Evolutionary conservation across 2,797 vertebrate genomes (phyloP), one percentile per base, ranked within the genome.

Genomic region (Bryconaethiops microstoma): DNA sequence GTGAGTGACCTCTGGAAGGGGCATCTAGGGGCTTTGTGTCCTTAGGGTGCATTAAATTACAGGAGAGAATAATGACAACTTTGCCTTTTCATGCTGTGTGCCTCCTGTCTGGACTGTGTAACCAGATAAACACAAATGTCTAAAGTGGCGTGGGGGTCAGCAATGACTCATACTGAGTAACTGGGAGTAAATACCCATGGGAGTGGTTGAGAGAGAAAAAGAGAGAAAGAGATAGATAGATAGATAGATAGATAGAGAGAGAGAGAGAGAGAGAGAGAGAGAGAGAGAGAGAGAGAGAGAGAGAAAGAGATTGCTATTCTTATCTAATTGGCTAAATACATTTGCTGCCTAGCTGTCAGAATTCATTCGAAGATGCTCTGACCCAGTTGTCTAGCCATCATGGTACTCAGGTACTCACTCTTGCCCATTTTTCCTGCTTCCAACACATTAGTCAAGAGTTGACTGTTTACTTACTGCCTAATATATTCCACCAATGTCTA

Each of bases 101-200:
- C 86, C 85, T 82, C 87, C 75, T 84, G 80, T 82, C 83, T 86
- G 57, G 42, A 80, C 77, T 79, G 74, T 87, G 88, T 92, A 90
- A 89, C 87, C 88, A 88, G 87, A 91, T 89, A 89, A 90, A 85
- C 52, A 74, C 83, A 86, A 72, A 70, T 16, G 63, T 40, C 7
- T 65, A 4, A 65, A 59, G 39, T 48, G 67, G 19, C 65, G 9
- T 83, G 16, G 42, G 83, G 86, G 88, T 90, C 89, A 90, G 90
- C 89, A 90, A 89, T 91, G 92, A 92, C 87, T 92, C 92, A 93
- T 88, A 86, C 90, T 21, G 39, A 23, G 64, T 63, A 55, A 82
- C 50, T 74, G 71, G 62, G 64, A 54, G 64, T 64, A 45, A 52
- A 60, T 78, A 55, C 81, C 64, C 81, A 74, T 42, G 77, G 81